phyloP scores from a whole-genome alignment of 2,888 invertebrate genomes.

The Lagria hirta region DNA sequence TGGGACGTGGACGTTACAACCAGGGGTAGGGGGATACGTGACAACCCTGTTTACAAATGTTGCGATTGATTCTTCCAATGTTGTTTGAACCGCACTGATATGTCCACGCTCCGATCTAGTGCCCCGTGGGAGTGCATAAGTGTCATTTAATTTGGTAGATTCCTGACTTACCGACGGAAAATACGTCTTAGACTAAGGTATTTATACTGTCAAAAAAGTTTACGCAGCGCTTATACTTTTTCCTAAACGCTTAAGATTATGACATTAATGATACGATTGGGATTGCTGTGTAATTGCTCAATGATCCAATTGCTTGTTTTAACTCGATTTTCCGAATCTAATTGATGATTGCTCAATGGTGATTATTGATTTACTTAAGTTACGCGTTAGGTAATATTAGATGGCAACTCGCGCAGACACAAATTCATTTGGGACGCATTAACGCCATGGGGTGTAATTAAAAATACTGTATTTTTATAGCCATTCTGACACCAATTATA shows the following conservation, averaged over 20 bases:
- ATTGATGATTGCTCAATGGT: slow-evolving; percentile 19
- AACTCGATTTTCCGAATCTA: too few species aligned
- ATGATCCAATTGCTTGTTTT: too few species aligned
- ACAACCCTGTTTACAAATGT: slow-evolving; percentile 58
- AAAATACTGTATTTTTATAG: too few species aligned
- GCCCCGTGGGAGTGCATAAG: slow-evolving; percentile 44
- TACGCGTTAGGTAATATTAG: slow-evolving; percentile 15
- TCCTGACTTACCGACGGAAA: slow-evolving; percentile 20
- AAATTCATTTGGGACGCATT: too few species aligned
- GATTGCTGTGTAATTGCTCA: too few species aligned
- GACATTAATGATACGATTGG: too few species aligned
- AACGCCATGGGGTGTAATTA: too few species aligned
- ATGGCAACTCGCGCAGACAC: slow-evolving; percentile 9
- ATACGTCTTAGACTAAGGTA: slow-evolving; percentile 16
- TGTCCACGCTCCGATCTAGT: slow-evolving; percentile 48
- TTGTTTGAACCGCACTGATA: slow-evolving; percentile 54
- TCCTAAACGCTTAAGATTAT: too few species aligned
- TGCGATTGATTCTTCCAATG: slow-evolving; percentile 57
- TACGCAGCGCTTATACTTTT: slow-evolving; percentile 13
- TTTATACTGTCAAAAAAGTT: too few species aligned
- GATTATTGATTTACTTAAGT: slow-evolving; percentile 23
- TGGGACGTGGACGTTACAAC: slow-evolving; percentile 52
- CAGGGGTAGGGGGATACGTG: slow-evolving; percentile 52
- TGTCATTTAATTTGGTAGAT: slow-evolving; percentile 33
- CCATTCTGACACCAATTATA: too few species aligned